phyloP scores from a whole-genome alignment of 2,888 invertebrate genomes.

The Busseola fusca region DNA sequence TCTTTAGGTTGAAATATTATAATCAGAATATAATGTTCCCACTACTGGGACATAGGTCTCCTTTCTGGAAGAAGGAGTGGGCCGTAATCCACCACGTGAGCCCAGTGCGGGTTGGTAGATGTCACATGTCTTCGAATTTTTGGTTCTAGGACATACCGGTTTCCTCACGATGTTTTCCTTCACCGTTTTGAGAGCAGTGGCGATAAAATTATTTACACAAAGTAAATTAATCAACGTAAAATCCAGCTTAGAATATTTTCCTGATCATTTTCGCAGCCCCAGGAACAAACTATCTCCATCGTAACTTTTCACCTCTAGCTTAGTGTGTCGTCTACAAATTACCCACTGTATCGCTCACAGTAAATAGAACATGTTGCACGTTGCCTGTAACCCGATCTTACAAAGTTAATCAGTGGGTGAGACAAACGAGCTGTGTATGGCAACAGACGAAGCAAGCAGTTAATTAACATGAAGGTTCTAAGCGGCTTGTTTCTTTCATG shows the following conservation, averaged over 20 bases:
- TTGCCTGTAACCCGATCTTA: neutral
- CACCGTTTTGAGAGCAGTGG: too few relatives aligned
- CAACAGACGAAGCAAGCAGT: neutral
- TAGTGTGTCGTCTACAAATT: conserved; percentile 53
- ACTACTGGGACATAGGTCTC: too few relatives aligned
- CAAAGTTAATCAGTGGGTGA: conserved; percentile 1
- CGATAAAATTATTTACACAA: too few relatives aligned
- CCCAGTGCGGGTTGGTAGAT: too few relatives aligned
- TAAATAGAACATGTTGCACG: conserved; percentile 25
- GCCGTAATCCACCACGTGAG: too few relatives aligned
- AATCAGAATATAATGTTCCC: too few relatives aligned
- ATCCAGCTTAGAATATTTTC: neutral
- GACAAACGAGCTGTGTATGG: conserved; percentile 20
- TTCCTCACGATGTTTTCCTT: too few relatives aligned
- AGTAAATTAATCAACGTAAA: neutral
- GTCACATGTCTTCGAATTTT: too few relatives aligned
- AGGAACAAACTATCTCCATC: conserved; percentile 19
- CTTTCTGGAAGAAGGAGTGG: too few relatives aligned
- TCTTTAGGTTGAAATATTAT: neutral
- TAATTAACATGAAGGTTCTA: conserved; percentile 3
- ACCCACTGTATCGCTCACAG: conserved; percentile 36
- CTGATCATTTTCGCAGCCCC: neutral
- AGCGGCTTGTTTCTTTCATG: neutral
- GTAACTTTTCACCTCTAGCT: conserved; percentile 1
- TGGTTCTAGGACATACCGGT: too few relatives aligned